These are phyloP conservation scores for Echinometra lucunter DNA, from an alignment of 53 echinoderm and acorn worm species.

Conservation along the genomic window DNA sequence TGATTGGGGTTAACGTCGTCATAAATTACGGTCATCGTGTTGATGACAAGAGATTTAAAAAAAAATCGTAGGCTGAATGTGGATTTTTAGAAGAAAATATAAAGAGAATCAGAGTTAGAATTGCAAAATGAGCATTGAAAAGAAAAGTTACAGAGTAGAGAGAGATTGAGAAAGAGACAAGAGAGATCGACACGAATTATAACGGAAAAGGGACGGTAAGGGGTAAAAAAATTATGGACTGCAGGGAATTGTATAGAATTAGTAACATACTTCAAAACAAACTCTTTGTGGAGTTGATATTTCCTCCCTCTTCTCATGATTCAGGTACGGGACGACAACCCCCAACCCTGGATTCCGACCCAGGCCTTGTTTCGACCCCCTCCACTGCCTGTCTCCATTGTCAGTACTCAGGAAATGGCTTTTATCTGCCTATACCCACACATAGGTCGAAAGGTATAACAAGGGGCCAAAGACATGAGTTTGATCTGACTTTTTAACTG, in stretches of 20 bases:
- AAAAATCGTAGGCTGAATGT: neutral
- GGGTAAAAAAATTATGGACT: neutral
- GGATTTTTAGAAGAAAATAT: neutral
- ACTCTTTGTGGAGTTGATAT: conserved; percentile 14
- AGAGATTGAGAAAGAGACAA: neutral
- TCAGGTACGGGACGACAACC: neutral
- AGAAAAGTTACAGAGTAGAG: neutral
- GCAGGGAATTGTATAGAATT: neutral
- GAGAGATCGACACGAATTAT: neutral
- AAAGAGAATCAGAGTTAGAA: neutral
- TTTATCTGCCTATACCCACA: conserved; percentile 4
- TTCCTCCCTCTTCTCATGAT: neutral
- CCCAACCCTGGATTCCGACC: conserved; percentile 10
- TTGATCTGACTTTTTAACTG: neutral
- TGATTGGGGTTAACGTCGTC: neutral
- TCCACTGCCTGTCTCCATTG: neutral
- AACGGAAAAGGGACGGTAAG: conserved; percentile 11
- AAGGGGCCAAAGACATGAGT: neutral
- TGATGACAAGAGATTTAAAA: neutral
- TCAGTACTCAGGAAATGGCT: conserved; percentile 23
- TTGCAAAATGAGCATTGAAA: neutral
- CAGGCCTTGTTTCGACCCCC: conserved; percentile 8
- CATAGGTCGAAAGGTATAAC: neutral
- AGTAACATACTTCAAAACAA: neutral
- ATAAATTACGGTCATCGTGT: neutral